phyloP scores from a whole-genome alignment of 30 jellyfish, hydroid and myxozoan genomes.

The Chironex yamaguchii region DNA sequence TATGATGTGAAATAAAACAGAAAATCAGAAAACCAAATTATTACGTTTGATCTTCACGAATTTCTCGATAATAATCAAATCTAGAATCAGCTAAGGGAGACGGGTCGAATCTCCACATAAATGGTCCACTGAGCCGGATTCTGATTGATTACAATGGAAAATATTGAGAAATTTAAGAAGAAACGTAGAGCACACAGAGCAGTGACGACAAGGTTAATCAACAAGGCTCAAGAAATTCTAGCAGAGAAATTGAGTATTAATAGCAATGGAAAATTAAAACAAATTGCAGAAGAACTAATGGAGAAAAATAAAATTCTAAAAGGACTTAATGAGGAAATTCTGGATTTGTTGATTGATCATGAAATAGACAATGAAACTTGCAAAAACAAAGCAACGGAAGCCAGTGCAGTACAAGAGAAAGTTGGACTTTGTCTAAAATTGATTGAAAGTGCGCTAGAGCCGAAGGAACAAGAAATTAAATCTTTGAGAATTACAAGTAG shows the following conservation, averaged over 20 bases:
- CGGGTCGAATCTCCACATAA: too few species aligned
- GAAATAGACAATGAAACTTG: neutral
- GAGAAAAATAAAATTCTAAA: constrained; percentile 12
- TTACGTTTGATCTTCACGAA: too few species aligned
- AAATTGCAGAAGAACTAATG: neutral
- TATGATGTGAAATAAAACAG: too few species aligned
- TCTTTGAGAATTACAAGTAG: too few species aligned
- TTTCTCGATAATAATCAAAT: too few species aligned
- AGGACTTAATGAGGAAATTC: neutral
- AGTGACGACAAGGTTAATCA: constrained; percentile 20
- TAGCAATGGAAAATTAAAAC: neutral
- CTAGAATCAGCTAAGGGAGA: too few species aligned
- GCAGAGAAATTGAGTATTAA: neutral
- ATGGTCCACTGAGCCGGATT: too few species aligned
- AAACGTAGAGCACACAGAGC: constrained; percentile 26
- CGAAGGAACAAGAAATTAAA: neutral
- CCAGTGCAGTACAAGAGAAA: constrained; percentile 1
- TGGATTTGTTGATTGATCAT: neutral
- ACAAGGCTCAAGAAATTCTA: constrained; percentile 6
- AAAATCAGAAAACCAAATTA: too few species aligned
- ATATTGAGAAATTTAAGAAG: constrained; percentile 31
- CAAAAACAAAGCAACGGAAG: neutral
- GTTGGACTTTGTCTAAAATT: neutral
- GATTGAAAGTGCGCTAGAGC: neutral
- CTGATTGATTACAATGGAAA: constrained; percentile 28